A percentile compares a stretch with the other conserved stretches of the same genome.
Conservation (phyloP, 2,888 invertebrate species). For the Aporophyla nigra region DNA sequence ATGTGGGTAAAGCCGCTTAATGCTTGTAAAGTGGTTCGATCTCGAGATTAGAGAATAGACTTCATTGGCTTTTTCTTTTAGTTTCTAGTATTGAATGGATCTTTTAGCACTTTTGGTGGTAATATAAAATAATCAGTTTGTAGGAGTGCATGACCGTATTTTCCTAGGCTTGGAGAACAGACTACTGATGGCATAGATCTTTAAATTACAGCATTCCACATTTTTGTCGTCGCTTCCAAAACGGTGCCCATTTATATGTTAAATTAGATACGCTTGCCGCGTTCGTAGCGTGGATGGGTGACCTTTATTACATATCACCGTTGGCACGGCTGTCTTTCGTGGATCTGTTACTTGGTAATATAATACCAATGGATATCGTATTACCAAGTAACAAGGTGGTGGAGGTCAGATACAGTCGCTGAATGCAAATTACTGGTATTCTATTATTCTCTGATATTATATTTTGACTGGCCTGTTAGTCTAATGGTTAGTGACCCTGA, state of each 20-base stretch:
- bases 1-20: constrained; percentile 45
- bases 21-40: constrained; percentile 56
- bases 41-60: constrained; percentile 26
- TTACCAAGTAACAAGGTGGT: background rate
- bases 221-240: no score
- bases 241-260: background rate
- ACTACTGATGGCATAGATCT: background rate
- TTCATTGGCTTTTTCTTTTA: constrained; percentile 30
- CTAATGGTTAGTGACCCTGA: no score
- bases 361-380: background rate
- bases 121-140: background rate
- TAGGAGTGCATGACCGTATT: background rate
- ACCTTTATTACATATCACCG: background rate
- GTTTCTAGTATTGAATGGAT: constrained; percentile 9
- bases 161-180: no score
- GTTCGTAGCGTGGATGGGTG: background rate
- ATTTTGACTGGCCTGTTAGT: no score
- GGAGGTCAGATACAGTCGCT: background rate
- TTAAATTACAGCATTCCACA: background rate
- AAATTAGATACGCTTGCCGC: background rate
- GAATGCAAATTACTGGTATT: background rate
- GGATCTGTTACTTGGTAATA: background rate
- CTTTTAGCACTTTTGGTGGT: background rate
- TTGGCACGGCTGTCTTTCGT: background rate
- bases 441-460: no score